phyloP scores from a whole-genome alignment of 2,113 vertebrate species.

The human region GRCh38 chr11:73799001-73799500 shows the following conservation, averaged over 20 bases:
- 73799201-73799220: too few species aligned
- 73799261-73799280: too few species aligned
- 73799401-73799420: neutral
- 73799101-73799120: neutral
- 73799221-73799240: too few species aligned
- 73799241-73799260: too few species aligned
- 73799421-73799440: neutral
- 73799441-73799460: neutral
- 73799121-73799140: neutral
- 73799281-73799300: too few species aligned
- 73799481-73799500: neutral
- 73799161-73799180: too few species aligned
- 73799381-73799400: neutral
- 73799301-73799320: too few species aligned
- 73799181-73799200: too few species aligned
- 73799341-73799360: too few species aligned
- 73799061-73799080: neutral
- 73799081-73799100: neutral
- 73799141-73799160: neutral
- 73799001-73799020: neutral
- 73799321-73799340: too few species aligned
- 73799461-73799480: neutral
- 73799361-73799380: neutral
- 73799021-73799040: neutral
- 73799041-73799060: neutral